Conservation (phyloP, 2,888 invertebrate species). For the Agriopis marginaria region DNA sequence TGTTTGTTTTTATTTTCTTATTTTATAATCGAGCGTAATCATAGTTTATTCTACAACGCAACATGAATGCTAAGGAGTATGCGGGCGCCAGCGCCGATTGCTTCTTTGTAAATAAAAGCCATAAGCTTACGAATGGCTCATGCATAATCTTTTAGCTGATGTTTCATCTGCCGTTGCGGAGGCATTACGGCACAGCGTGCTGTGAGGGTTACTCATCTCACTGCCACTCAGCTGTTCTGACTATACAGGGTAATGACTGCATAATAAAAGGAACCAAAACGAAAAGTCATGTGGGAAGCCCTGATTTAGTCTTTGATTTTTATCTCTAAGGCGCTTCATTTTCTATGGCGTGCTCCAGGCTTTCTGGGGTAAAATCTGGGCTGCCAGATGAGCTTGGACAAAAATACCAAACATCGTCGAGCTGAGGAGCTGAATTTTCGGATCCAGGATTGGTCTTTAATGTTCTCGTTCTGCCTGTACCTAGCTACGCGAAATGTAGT, state of each 20-base stretch:
- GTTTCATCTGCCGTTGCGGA: constrained; percentile 61
- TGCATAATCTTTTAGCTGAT: constrained; percentile 51
- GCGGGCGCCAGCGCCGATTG: constrained; percentile 25
- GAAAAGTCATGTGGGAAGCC: too few species aligned
- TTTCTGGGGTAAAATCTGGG: too few species aligned
- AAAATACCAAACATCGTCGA: too few species aligned
- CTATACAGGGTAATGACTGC: neutral
- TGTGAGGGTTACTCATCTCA: neutral
- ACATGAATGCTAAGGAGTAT: constrained; percentile 39
- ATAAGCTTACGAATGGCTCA: constrained; percentile 57
- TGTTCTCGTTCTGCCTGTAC: too few species aligned
- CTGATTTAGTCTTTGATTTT: too few species aligned
- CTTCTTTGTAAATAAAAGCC: constrained; percentile 54
- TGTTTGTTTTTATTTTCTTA: neutral
- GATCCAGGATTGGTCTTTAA: too few species aligned
- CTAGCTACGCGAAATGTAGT: too few species aligned
- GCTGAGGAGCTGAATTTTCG: too few species aligned
- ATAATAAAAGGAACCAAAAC: too few species aligned
- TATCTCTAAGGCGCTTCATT: too few species aligned
- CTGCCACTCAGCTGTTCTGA: neutral
- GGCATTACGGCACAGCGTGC: constrained; percentile 14
- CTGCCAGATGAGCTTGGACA: too few species aligned
- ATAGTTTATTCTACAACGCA: constrained; percentile 12
- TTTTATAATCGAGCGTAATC: neutral
- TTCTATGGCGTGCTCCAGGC: too few species aligned